Evolutionary conservation across 2,888 invertebrate genomes (phyloP), one percentile per base, ranked within the genome.

Genomic region (Aproaerema taeniolella): DNA sequence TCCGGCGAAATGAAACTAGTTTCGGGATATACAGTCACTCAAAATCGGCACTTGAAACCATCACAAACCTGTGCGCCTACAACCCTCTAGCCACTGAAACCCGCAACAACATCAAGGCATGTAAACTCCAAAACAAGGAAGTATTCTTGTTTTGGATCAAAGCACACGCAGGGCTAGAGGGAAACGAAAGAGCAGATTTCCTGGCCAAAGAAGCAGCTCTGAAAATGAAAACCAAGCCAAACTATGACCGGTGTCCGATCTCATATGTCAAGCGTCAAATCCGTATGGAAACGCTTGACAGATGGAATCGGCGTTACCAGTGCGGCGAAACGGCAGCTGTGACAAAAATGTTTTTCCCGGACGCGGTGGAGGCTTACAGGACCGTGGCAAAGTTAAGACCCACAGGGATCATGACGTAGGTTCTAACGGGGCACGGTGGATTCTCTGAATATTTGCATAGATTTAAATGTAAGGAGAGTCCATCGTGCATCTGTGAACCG

Each of bases 121-220:
- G 1, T 2, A 2, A 11, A 15, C 10, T 13, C 29, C 25, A 12
- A 16, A 29, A 14, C 9, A 28, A 36, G 16, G 8, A 1, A n/a
- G 26, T 34, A 1, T 2, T 17, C 2, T 15, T 44, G 8, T 41
- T 26, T 29, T 43, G 43, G 43, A 24, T 43, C 9, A 43, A 40
- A 10, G 43, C 43, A 2, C 43, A 43, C 11, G 38, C 16, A 10
- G 43, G 40, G 11, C 13, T 40, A n/a, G 31, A 15, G 7, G 43
- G 43, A 3, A 43, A 43, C 17, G 43, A 43, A 15, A 29, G 43
- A 10, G 43, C 41, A 1, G 38, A 43, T 12, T 14, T 20, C 10
- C 11, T 43, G 11, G 43, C 43, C 1, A 43, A 39, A 10, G 20
- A 8, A 2, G 43, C 39, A 7, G 43, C 43, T 0, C n/a, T 15